These are phyloP conservation scores for Sebastes itinus DNA, from an alignment of 2,797 vertebrate species.

Conservation along the genomic window DNA sequence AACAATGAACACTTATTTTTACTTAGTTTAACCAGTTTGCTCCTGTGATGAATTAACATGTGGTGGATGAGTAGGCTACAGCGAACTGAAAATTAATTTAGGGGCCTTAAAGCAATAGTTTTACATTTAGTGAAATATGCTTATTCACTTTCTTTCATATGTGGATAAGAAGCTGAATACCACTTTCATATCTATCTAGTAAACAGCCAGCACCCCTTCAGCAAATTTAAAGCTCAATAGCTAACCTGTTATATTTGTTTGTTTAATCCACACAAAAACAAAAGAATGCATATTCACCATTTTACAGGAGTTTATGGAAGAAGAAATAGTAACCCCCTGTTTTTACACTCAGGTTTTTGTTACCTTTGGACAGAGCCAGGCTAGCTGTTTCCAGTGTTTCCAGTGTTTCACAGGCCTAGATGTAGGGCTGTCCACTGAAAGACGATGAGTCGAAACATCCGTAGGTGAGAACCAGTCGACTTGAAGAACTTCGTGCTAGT, in stretches of 20 bases:
- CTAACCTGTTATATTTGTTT: too few species aligned
- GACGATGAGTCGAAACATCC: fast-evolving
- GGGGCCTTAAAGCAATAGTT: neutral
- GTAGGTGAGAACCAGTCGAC: too few species aligned
- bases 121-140: neutral
- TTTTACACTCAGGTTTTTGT: too few species aligned
- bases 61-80: neutral
- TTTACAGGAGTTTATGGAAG: too few species aligned
- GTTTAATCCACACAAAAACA: too few species aligned
- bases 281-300: too few species aligned
- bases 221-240: too few species aligned
- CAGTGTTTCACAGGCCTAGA: fast-evolving
- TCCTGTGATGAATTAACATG: neutral
- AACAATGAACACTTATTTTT: slow-evolving; percentile 11
- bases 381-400: too few species aligned
- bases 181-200: fast-evolving
- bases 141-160: neutral
- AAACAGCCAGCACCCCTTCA: too few species aligned
- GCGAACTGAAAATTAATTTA: neutral
- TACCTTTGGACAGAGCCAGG: too few species aligned
- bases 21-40: neutral
- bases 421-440: too few species aligned
- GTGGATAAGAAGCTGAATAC: neutral
- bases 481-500: fast-evolving
- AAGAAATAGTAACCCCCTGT: too few species aligned